phyloP scores from a whole-genome alignment of 2,888 invertebrate genomes.

The Euzetes globulus region DNA sequence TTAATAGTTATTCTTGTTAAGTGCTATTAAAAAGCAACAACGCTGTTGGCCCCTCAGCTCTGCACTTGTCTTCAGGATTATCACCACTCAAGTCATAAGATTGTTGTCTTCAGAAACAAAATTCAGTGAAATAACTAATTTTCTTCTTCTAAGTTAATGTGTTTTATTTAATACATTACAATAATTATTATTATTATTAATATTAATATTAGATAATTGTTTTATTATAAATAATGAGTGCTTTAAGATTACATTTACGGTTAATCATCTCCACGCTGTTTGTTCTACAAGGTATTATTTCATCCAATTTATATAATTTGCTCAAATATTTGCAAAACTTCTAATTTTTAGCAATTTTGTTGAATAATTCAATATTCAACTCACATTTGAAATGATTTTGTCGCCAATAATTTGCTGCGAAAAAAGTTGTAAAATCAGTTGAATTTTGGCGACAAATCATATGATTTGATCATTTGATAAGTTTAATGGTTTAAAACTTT shows the following conservation, averaged over 20 bases:
- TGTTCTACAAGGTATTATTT: neutral
- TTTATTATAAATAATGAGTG: neutral
- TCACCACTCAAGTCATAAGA: neutral
- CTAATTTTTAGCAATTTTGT: neutral
- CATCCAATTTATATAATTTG: neutral
- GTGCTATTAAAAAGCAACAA: slow-evolving; percentile 11
- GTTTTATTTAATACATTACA: neutral
- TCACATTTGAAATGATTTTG: too few relatives aligned
- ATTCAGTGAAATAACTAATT: neutral
- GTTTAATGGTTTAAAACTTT: too few relatives aligned
- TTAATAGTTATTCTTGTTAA: slow-evolving; percentile 17
- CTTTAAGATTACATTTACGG: neutral
- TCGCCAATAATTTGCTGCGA: too few relatives aligned
- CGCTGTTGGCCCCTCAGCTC: neutral
- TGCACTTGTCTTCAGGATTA: neutral
- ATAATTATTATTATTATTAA: slow-evolving; percentile 3
- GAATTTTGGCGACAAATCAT: too few relatives aligned
- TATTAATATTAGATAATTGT: neutral
- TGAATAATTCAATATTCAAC: too few relatives aligned
- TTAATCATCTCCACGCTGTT: slow-evolving; percentile 11
- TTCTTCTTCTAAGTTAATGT: neutral
- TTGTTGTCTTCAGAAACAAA: neutral
- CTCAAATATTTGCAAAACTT: neutral
- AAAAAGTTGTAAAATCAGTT: too few relatives aligned
- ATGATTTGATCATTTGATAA: too few relatives aligned